phyloP scores from a whole-genome alignment of 1,140 invertebrate genomes.

The Physella acuta region DNA sequence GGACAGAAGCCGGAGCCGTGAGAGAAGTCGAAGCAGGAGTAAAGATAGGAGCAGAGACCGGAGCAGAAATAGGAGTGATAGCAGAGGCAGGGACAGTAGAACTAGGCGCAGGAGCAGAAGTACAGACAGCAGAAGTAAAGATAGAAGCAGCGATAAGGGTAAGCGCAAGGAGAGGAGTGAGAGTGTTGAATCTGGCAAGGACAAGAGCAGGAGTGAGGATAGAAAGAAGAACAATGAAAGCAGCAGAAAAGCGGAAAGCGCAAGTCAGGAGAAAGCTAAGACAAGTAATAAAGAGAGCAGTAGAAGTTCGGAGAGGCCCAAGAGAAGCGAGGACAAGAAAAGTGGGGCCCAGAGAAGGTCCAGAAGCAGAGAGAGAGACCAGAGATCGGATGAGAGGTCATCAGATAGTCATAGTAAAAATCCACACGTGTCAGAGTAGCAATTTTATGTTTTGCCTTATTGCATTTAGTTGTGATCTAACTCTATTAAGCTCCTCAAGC shows the following conservation, averaged over 20 bases:
- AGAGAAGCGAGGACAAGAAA: conserved; percentile 3
- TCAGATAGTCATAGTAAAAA: background rate
- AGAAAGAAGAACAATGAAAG: conserved; percentile 6
- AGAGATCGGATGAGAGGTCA: background rate
- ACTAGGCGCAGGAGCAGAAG: background rate
- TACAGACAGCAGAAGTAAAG: conserved; percentile 8
- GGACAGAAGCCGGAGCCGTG: background rate
- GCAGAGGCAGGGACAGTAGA: conserved; percentile 12
- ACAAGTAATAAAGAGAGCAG: background rate
- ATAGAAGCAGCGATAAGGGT: conserved; percentile 5
- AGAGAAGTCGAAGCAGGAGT: conserved; percentile 6
- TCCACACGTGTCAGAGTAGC: too few relatives aligned
- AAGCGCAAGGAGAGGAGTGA: conserved; percentile 4
- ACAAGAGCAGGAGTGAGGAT: conserved; percentile 6
- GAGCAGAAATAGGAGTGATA: background rate
- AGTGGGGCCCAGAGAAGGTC: background rate
- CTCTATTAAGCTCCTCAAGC: too few relatives aligned
- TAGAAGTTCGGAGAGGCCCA: conserved; percentile 7
- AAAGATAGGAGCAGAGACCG: background rate
- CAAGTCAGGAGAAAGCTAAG: background rate
- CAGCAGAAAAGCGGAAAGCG: conserved; percentile 1
- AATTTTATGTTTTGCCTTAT: too few relatives aligned
- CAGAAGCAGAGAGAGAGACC: background rate
- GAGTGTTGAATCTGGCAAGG: background rate
- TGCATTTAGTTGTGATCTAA: too few relatives aligned